Base-by-base conservation (phyloP, 2,113 vertebrate genomes). In the Diglossa brunneiventris region DNA sequence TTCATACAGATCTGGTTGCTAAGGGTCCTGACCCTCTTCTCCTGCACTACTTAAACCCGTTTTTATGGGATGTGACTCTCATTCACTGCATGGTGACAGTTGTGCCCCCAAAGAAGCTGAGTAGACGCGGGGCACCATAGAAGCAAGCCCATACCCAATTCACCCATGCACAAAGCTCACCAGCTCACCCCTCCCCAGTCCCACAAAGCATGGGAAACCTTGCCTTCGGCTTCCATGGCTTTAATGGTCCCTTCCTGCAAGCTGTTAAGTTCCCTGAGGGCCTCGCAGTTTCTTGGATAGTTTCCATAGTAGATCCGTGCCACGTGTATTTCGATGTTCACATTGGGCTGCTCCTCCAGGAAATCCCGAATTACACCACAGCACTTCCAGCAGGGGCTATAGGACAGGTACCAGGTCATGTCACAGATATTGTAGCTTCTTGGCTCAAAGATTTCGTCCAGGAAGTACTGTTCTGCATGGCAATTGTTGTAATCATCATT, bases 401-500 rank as follows among this genome's bases (percentile, higher is more conserved):
- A 81, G 66, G 93, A 96, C 64, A 94, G 49, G 77, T 81, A 94
- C 77, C 52, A 94, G 11, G 52, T 84, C 3, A 95, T 87, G 28
- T 12, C 7, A 81, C 93, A 94, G 30, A 9, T 12, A 10, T 3
- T 28, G 30, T 3, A 35, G 31, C 4, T 77, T 63, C 15, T 87
- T 6, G 2, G 58, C 20, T 33, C 10, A 16, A 80, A 92, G 67
- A 95, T 18, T 12, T 83, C 8, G 9, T 80, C 1, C 79, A 96
- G 55, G 58, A 96, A 95, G 63, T 13, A 83, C 20, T 1, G 3
- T 62, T 95, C 91, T 4, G n/a, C 94, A 7, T 94, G 86, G 9
- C 0, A 0, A 9, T 0, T 0, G 0, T 6, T 0, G 0, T 11
- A 0, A 27, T 0, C 0, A 0, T 30, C 0, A 2, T 87, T 94